Conservation (phyloP, 2,113 vertebrate species). For the Candoia aspera region DNA sequence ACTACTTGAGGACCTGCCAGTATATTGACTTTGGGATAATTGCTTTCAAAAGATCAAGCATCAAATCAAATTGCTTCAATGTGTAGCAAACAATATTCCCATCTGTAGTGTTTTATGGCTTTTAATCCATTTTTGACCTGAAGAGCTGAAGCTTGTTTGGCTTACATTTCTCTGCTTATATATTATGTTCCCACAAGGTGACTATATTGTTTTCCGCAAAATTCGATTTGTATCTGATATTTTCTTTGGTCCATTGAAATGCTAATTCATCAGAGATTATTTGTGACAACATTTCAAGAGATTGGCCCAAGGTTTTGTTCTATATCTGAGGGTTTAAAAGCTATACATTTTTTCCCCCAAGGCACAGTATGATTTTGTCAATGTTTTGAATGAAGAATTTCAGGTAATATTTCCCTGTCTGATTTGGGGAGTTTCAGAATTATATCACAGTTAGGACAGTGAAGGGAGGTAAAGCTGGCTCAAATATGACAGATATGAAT, state of each 20-base stretch:
- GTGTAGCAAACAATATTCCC: conserved; percentile 4
- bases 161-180: conserved; percentile 1
- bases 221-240: conserved; percentile 20
- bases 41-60: conserved; percentile 52
- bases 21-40: conserved; percentile 52
- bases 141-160: background rate
- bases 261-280: background rate
- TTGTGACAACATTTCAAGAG: background rate
- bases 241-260: background rate
- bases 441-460: background rate
- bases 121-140: background rate
- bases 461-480: background rate
- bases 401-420: background rate
- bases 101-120: conserved; percentile 31
- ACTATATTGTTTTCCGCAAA: background rate
- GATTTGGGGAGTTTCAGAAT: background rate
- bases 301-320: background rate
- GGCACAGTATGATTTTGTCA: background rate
- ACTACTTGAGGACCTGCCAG: conserved; percentile 41
- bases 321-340: background rate
- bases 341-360: too few relatives aligned
- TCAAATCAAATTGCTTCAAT: conserved; percentile 47
- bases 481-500: background rate
- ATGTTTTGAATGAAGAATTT: background rate
- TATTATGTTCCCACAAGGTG: background rate